These are phyloP conservation scores for Myiagra hebetior DNA, from an alignment of 2,113 vertebrate genomes.

Conservation along the genomic window DNA sequence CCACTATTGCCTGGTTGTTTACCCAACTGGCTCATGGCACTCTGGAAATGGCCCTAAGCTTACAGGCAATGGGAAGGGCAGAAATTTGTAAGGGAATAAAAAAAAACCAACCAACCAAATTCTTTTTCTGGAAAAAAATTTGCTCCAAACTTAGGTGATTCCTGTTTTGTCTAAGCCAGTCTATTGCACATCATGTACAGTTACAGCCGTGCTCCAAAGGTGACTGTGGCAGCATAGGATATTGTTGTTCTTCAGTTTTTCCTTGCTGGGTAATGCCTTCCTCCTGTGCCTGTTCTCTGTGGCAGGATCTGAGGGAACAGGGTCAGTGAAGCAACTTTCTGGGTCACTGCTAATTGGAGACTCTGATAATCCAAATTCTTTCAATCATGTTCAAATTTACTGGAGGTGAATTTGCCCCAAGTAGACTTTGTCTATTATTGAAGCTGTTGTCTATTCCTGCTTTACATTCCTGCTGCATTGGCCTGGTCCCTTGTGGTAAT, in stretches of 20 bases:
- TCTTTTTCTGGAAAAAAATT: not conserved
- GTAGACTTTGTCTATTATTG: not conserved
- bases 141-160: not conserved
- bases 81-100: not conserved
- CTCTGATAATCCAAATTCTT: not conserved
- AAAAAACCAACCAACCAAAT: not conserved
- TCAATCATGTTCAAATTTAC: not conserved
- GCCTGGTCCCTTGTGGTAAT: not conserved
- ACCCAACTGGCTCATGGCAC: not conserved
- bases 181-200: not conserved
- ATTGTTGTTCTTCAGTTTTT: not conserved
- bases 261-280: not conserved
- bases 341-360: not conserved
- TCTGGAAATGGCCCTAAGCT: not conserved
- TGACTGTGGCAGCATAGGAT: not conserved
- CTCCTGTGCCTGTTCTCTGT: not conserved
- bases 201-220: not conserved
- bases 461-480: not conserved
- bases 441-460: not conserved
- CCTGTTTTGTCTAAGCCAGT: not conserved
- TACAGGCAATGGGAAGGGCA: not conserved
- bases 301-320: not conserved
- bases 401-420: not conserved
- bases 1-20: not conserved
- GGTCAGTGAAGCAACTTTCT: not conserved